Conservation (phyloP, 1,140 invertebrate species). For the Habropoda laboriosa region DNA sequence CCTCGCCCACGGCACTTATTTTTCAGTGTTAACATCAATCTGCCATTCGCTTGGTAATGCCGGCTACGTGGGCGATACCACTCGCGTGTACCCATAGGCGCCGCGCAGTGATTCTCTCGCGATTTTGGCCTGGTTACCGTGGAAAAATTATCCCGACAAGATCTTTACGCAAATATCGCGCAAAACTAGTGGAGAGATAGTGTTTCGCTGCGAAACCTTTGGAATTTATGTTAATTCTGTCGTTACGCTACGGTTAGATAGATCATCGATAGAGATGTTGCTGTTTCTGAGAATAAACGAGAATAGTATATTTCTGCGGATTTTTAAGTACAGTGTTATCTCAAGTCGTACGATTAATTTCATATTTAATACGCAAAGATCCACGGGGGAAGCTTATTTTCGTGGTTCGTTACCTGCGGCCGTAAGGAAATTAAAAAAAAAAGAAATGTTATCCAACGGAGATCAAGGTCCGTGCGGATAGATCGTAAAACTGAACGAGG, state of each 20-base stretch:
- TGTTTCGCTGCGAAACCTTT: too few species aligned
- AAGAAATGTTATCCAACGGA: background rate
- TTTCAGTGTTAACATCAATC: conserved; percentile 63
- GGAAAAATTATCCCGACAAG: background rate
- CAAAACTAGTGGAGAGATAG: too few species aligned
- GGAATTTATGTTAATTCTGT: too few species aligned
- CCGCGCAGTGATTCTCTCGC: background rate
- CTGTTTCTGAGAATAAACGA: too few species aligned
- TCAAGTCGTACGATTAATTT: too few species aligned
- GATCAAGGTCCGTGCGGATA: background rate
- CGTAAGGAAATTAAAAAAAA: background rate
- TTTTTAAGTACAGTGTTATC: too few species aligned
- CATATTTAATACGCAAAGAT: rapidly evolving
- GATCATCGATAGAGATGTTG: too few species aligned
- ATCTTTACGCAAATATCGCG: too few species aligned
- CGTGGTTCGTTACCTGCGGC: too few species aligned
- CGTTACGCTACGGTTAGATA: too few species aligned
- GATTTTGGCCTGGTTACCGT: background rate
- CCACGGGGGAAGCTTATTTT: background rate
- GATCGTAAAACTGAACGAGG: background rate
- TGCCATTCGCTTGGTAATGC: conserved; percentile 28
- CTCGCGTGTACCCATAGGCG: conserved; percentile 5
- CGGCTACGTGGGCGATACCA: conserved; percentile 49
- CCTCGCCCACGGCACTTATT: conserved; percentile 58
- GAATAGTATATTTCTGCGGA: too few species aligned